Base-by-base conservation (phyloP, 2,888 invertebrate species). In the Plutella xylostella region DNA sequence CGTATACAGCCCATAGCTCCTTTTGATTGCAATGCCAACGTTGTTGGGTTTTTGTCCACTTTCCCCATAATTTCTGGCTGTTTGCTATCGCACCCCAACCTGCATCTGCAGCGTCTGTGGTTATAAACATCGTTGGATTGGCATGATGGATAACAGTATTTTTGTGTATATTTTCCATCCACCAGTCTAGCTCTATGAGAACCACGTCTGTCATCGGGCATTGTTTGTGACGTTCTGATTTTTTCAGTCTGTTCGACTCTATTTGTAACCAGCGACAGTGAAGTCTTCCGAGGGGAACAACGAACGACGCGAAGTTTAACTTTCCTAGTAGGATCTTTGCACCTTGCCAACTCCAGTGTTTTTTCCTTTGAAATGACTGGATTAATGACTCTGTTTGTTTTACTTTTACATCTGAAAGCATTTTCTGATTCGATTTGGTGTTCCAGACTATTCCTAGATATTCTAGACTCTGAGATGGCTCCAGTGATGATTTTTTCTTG, bases 401-500 rank as follows among this genome's bases (percentile, higher is more conserved):
- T 5, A 14, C 9, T 39, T 39, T 39, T n/a, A 9, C 15, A 4
- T 39, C 22, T 2, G 38, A 39, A n/a, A 43, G 19, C 7, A 14
- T 4, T 3, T 43, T 47, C 11, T 25, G n/a, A 22, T 47, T 47
- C 14, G 15, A n/a, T n/a, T 22, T 18, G 14, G 41, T 43, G 22
- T 47, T 20, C 44, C 47, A 47, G 11, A 20, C 19, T 20, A 44
- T 41, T 30, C 47, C 47, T n/a, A 47, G 34, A 30, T 47, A 47
- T 44, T 47, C 44, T 22, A 44, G 3, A 12, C 14, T 12, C 40
- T 31, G n/a, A 9, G 39, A 19, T 11, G 47, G 44, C 22, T 30
- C 17, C 19, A 20, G 17, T 28, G 38, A 18, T 7, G 39, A 41
- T 34, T 47, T 47, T 11, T 44, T 25, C 11, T 11, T 17, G 17